Evolutionary conservation across 2,888 invertebrate genomes (phyloP).

Genomic region (Unio pictorum): DNA sequence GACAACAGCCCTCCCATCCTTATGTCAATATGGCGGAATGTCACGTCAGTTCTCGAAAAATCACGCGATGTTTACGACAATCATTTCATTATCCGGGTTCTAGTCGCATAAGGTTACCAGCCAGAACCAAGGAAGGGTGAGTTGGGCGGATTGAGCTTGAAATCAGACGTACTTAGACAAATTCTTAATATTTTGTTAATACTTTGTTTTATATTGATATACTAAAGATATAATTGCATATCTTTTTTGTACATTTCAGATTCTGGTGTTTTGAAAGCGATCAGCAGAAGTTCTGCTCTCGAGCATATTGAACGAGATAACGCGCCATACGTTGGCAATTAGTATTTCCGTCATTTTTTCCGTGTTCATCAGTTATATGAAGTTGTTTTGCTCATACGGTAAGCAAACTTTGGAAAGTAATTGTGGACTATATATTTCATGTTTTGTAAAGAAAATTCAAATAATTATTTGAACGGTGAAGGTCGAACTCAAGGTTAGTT

Average conservation of each 20-base stretch:
- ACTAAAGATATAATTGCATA: no score
- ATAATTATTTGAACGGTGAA: background rate
- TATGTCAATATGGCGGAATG: conserved; percentile 47
- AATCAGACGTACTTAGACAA: no score
- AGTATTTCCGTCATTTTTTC: conserved; percentile 3
- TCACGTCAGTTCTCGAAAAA: conserved; percentile 37
- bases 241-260: no score
- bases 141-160: no score
- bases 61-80: conserved; percentile 25
- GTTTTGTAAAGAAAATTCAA: background rate
- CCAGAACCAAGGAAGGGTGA: conserved; percentile 18
- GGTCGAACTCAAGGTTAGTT: background rate
- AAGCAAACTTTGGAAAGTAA: conserved; percentile 19
- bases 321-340: no score
- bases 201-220: no score
- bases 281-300: no score
- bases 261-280: no score
- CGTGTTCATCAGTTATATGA: conserved; percentile 62
- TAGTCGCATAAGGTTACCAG: conserved; percentile 31
- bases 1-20: conserved; percentile 33
- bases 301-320: no score
- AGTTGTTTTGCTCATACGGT: conserved; percentile 63
- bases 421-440: background rate
- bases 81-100: conserved; percentile 9
- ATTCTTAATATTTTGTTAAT: no score